Conservation (phyloP, 2,888 invertebrate genomes). For the Pollenia labialis region DNA sequence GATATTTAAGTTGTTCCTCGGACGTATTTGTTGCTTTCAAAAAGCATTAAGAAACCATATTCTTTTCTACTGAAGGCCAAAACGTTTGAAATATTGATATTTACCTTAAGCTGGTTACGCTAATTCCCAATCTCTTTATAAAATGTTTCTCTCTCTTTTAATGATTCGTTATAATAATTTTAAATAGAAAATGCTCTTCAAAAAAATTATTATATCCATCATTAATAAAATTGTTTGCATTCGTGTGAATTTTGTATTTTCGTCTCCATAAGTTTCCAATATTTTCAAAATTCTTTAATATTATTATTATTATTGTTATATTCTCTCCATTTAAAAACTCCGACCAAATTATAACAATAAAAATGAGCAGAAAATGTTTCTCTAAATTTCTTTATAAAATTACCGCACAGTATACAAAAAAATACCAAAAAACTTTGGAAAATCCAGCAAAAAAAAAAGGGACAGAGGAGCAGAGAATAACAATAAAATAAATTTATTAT, state of each 20-base stretch:
- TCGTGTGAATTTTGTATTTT: neutral
- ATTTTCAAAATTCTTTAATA: slow-evolving; percentile 32
- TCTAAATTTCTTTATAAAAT: slow-evolving; percentile 72
- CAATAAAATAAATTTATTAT: slow-evolving; percentile 64
- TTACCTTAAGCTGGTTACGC: slow-evolving; percentile 3
- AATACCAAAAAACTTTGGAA: slow-evolving; percentile 21
- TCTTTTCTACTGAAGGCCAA: no score
- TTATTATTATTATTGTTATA: slow-evolving; percentile 19
- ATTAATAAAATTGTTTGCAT: slow-evolving; percentile 61
- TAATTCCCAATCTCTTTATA: neutral
- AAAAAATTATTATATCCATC: slow-evolving; percentile 44
- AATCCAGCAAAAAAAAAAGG: neutral
- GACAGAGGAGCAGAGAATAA: slow-evolving; percentile 45
- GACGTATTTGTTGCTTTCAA: no score
- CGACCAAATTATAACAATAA: slow-evolving; percentile 31
- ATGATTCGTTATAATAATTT: neutral
- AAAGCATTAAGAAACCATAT: no score
- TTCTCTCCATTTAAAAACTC: slow-evolving; percentile 30
- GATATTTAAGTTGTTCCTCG: no score
- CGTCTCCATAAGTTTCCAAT: slow-evolving; percentile 24
- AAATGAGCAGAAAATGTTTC: slow-evolving; percentile 69
- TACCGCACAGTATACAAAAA: slow-evolving; percentile 65
- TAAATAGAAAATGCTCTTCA: slow-evolving; percentile 34
- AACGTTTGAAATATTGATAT: no score
- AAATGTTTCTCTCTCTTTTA: neutral